Base-by-base conservation (phyloP, 2,888 invertebrate species). In the Lamproptera curius region DNA sequence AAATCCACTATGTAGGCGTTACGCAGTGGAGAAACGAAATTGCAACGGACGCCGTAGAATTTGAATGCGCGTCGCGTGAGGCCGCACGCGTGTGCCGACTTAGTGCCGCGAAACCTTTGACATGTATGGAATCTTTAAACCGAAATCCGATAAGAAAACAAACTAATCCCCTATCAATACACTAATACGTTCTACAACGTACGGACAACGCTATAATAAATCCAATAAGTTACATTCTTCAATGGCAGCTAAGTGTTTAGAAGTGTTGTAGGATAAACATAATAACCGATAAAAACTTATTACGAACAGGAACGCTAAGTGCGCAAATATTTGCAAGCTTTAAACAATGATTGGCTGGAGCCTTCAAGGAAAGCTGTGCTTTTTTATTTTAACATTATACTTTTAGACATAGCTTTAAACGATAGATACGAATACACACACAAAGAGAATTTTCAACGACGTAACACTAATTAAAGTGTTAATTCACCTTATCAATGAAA, bases 1-100 rank as follows among this genome's bases (percentile, higher is more conserved):
- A 82, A 80, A 85, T 82, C 81, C 67, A 64, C 57, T 55, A 57
- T 70, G 79, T 78, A 71, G 81, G 81, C 72, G 57, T 61, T 51
- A 64, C 47, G 23, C 45, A 55, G 56, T 76, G 73, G 73, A 67
- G 76, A 79, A 80, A 81, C 68, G 58, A 56, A 76, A 74, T 72
- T 63, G 70, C 70, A 64, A 64, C 43, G 43, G 39, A 23, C 9
- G 48, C 34, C 48, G 63, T 65, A 62, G 63, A 58, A 74, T 79
- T 76, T 61, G 57, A 67, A 80, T 79, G 71, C 76, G 68, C 57
- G 58, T 44, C 66, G 58, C 56, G 57, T 51, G 50, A 53, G 50
- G 54, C 36, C 17, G 42, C 35, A 50, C 54, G 46, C 52, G 47
- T 52, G 52, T 53, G 43, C 37, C 38, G 55, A 52, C 44, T 54